Evolutionary conservation across 1,140 invertebrate genomes (phyloP).

Genomic region (Dendroctonus ponderosae): DNA sequence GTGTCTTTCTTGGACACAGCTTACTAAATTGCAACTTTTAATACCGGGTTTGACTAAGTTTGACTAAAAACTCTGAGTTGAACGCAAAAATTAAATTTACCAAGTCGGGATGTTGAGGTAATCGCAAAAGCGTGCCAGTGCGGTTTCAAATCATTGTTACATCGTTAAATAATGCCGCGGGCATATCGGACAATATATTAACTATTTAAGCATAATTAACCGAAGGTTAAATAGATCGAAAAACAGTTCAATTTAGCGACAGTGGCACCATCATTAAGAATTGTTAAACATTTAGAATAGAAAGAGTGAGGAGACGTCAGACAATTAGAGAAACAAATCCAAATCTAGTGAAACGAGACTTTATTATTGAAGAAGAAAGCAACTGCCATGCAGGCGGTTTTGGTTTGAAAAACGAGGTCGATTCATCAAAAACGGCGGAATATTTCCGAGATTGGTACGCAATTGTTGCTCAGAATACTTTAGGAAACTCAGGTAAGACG

Average conservation of each 20-base stretch:
- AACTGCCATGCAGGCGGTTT: not conserved
- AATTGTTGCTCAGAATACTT: slow-evolving; percentile 16
- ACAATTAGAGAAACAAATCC: not conserved
- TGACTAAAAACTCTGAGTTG: too few relatives aligned
- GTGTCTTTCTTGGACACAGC: too few relatives aligned
- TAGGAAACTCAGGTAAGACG: slow-evolving; percentile 23
- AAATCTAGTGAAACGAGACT: not conserved
- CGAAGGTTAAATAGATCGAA: slow-evolving; percentile 31
- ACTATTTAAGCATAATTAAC: slow-evolving; percentile 30
- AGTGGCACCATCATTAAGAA: slow-evolving; percentile 15
- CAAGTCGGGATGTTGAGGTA: too few relatives aligned
- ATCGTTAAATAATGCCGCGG: slow-evolving; percentile 13
- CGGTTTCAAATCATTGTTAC: slow-evolving; percentile 15
- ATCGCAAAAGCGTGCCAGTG: not conserved
- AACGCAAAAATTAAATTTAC: too few relatives aligned
- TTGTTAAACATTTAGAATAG: slow-evolving; percentile 4
- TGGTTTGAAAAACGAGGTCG: not conserved
- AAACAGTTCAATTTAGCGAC: slow-evolving; percentile 28
- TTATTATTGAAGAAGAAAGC: too few relatives aligned
- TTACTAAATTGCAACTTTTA: too few relatives aligned
- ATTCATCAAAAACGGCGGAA: slow-evolving; percentile 31
- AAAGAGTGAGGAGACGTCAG: not conserved
- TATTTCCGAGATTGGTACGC: slow-evolving; percentile 30
- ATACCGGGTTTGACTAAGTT: too few relatives aligned
- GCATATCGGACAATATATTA: slow-evolving; percentile 22